Percentiles rank a stretch among this genome's conserved stretches.
phyloP scores from a whole-genome alignment of 2,888 invertebrate species.

The Pharmacophagus antenor region DNA sequence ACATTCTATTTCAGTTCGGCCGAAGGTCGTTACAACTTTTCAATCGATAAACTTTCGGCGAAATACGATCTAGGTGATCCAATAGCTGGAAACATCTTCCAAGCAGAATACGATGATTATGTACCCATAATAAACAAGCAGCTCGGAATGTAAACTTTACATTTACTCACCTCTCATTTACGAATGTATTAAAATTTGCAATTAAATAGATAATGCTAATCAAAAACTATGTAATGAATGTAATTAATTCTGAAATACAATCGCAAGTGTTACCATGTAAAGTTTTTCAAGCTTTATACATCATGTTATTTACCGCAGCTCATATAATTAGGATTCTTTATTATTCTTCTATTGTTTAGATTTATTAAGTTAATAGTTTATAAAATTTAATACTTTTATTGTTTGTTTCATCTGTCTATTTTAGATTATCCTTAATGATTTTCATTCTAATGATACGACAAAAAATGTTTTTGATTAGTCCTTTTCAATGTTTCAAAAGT shows the following conservation, averaged over 20 bases:
- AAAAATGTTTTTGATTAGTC: too few relatives aligned
- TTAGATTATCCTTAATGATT: too few relatives aligned
- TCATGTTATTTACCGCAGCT: not conserved
- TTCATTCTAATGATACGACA: too few relatives aligned
- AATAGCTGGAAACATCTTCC: conserved; percentile 90
- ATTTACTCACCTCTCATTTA: not conserved
- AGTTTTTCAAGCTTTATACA: not conserved
- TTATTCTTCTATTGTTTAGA: too few relatives aligned
- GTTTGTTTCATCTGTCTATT: too few relatives aligned
- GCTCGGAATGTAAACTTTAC: conserved; percentile 51
- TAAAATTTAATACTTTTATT: too few relatives aligned
- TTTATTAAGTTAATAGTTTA: too few relatives aligned
- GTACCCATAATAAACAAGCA: conserved; percentile 82
- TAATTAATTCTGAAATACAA: not conserved
- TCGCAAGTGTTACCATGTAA: not conserved
- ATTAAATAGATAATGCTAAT: not conserved
- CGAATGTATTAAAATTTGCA: not conserved
- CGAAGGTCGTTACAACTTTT: conserved; percentile 62
- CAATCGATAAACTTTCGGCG: conserved; percentile 82
- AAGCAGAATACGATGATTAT: conserved; percentile 90
- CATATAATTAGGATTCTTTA: not conserved
- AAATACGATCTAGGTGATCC: conserved; percentile 88
- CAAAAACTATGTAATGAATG: not conserved
- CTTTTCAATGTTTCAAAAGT: too few relatives aligned
- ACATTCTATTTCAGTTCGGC: conserved; percentile 63